phyloP scores from a whole-genome alignment of 2,797 vertebrate genomes.

The Alfaro cultratus region DNA sequence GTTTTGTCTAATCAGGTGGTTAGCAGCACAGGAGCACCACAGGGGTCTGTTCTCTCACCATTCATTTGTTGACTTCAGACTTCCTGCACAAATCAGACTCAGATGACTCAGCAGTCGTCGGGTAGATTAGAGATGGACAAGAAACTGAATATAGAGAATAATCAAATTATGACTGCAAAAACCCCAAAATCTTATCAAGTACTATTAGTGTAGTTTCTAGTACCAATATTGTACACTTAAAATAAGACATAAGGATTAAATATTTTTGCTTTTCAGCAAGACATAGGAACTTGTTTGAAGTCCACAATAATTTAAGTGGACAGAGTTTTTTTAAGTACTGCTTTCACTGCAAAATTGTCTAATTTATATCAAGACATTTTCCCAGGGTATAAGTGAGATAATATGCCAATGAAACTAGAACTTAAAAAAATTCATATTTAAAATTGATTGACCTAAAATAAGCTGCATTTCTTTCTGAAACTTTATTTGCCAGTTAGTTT shows the following conservation, averaged over 20 bases:
- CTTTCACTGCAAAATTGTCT: neutral
- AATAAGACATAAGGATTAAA: neutral
- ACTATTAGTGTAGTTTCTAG: neutral
- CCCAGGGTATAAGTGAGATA: no score
- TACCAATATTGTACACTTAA: neutral
- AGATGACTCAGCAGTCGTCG: no score
- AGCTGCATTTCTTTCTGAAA: no score
- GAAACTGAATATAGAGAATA: neutral
- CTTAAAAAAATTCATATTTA: no score
- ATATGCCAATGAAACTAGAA: no score
- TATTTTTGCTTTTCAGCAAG: neutral
- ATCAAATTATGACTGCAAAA: neutral
- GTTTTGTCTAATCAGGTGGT: no score
- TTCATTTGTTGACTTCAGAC: neutral
- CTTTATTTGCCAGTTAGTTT: no score
- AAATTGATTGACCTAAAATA: no score
- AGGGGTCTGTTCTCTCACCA: neutral
- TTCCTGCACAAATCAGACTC: neutral
- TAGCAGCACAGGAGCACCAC: neutral
- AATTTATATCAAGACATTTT: no score
- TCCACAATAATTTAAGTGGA: neutral
- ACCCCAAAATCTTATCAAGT: neutral
- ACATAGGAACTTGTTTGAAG: neutral
- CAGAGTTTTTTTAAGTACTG: neutral
- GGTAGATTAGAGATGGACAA: neutral